Evolutionary conservation across 1,140 invertebrate genomes (phyloP), one percentile per base, ranked within the genome.

Genomic region (Vanessa tameamea): DNA sequence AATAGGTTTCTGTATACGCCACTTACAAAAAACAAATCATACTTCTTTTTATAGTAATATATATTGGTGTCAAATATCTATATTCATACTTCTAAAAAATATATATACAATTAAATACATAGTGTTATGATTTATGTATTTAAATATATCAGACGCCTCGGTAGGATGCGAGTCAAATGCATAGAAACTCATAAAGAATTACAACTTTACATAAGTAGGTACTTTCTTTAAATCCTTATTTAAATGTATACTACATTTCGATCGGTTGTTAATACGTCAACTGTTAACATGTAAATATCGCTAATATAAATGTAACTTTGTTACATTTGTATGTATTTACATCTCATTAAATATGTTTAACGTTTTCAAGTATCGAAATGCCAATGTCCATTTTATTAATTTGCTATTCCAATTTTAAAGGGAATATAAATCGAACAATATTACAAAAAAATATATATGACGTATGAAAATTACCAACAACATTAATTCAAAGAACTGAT

Each of bases 301-400:
- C n/a, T 16, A 14, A 55, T 55, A 16, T 55, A 55, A 55, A 55
- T 55, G 51, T 55, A 16, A 55, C 51, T 55, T 55, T 55, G 51
- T 55, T 16, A 6, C n/a, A 20, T 50, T 5, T 20, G 51, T 55
- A 55, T 55, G n/a, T 55, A 12, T 57, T 57, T 57, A 26, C 55
- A 57, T 57, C 2, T 26, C 26, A 57, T 57, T 57, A 57, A 5
- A n/a, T 51, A 51, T 57, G 23, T 57, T 57, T 26, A 57, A 26
- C 16, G 12, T 57, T 8, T 12, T 57, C 9, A 20, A 5, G 20
- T 16, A 16, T 31, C 12, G 12, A 20, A 57, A 57, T 57, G 50
- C 55, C 26, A 57, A 57, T n/a, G 23, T 26, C 12, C 48, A 50
- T 50, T 53, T 53, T 53, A n/a, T 53, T 53, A 16, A 53, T 53